These are phyloP conservation scores for Hypsibius dujardini DNA, from an alignment of 1,140 invertebrate species.

Conservation along the genomic window DNA sequence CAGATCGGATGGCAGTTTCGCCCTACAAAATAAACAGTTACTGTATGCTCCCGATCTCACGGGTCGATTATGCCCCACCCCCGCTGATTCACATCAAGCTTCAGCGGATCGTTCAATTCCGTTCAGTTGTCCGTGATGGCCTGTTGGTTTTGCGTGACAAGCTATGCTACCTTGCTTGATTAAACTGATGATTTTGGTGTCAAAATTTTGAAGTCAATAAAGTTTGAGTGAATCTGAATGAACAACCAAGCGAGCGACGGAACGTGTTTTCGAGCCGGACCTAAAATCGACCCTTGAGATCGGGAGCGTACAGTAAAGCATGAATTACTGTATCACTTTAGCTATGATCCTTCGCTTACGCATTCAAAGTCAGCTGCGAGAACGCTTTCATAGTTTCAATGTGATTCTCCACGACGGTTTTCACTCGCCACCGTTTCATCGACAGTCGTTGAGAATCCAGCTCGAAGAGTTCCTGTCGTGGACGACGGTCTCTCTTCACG, in stretches of 20 bases:
- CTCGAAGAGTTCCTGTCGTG: too few species aligned
- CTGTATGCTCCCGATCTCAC: background rate
- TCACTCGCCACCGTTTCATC: constrained; percentile 2
- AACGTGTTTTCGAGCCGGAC: too few species aligned
- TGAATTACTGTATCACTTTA: background rate
- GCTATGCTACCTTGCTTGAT: background rate
- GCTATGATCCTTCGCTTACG: background rate
- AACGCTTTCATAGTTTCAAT: constrained; percentile 10
- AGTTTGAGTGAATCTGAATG: background rate
- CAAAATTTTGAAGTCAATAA: background rate
- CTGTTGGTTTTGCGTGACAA: background rate
- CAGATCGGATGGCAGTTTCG: background rate
- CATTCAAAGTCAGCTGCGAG: background rate
- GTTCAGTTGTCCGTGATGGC: background rate
- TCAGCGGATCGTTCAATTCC: too few species aligned
- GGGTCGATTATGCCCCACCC: too few species aligned
- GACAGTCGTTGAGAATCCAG: too few species aligned
- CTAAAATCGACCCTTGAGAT: background rate
- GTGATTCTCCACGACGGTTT: background rate
- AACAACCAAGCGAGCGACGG: background rate
- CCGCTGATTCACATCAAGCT: too few species aligned
- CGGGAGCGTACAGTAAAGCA: background rate
- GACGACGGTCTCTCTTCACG: too few species aligned
- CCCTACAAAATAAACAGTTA: background rate
- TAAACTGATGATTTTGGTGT: background rate